Conservation (phyloP, 1,140 invertebrate genomes). For the Solenopsis invicta region DNA sequence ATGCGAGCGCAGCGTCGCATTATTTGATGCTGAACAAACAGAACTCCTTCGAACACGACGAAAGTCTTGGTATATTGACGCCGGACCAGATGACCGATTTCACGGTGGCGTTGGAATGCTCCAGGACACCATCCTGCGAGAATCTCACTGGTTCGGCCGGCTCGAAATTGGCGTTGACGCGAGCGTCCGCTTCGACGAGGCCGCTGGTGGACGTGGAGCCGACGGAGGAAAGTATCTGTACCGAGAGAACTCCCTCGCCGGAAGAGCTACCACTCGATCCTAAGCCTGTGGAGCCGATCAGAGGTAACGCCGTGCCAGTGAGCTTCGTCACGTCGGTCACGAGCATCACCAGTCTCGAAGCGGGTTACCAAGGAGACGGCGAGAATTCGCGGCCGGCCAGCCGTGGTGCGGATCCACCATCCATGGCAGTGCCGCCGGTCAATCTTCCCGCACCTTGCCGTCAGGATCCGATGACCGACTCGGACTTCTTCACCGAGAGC, state of each 20-base stretch:
- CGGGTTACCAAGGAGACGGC: constrained; percentile 94
- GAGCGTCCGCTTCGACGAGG: constrained; percentile 77
- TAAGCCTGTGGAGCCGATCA: constrained; percentile 77
- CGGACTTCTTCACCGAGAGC: constrained; percentile 95
- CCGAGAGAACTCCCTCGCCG: constrained; percentile 92
- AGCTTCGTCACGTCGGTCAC: constrained; percentile 94
- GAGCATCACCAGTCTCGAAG: constrained; percentile 94
- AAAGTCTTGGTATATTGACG: constrained; percentile 94
- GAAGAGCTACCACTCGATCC: constrained; percentile 94
- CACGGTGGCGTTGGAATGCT: constrained; percentile 87
- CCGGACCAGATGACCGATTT: constrained; percentile 95
- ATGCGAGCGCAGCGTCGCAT: constrained; percentile 81
- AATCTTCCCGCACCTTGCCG: constrained; percentile 85
- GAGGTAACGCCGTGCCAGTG: constrained; percentile 82
- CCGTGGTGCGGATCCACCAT: constrained; percentile 91
- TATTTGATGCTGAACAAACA: constrained; percentile 89
- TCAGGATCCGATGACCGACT: constrained; percentile 95
- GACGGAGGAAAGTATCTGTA: constrained; percentile 80
- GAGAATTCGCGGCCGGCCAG: constrained; percentile 94
- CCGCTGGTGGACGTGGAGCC: constrained; percentile 79
- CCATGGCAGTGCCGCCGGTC: constrained; percentile 82
- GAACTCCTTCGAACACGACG: constrained; percentile 92
- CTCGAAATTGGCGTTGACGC: constrained; percentile 73
- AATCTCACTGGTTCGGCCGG: constrained; percentile 80
- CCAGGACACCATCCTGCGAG: constrained; percentile 88